These are phyloP conservation scores for Tragopan temminckii DNA, from an alignment of 2,797 vertebrate genomes.

Conservation along the genomic window DNA sequence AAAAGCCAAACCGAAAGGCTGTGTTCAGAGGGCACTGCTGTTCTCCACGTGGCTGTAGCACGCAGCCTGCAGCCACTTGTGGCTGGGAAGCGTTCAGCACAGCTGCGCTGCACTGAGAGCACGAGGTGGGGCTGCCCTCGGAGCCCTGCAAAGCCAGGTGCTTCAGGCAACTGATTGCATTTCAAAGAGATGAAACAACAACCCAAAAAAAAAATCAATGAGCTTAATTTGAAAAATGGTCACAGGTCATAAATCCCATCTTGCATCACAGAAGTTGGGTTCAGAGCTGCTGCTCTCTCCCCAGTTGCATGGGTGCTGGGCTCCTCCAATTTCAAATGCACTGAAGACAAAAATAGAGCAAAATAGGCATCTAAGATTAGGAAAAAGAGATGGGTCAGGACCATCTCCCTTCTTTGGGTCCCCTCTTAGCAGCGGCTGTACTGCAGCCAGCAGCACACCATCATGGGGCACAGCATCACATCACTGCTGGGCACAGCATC, in stretches of 20 bases:
- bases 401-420: not conserved
- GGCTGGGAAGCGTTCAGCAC: not conserved
- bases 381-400: not conserved
- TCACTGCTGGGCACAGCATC: no score
- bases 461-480: no score
- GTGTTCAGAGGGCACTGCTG: not conserved
- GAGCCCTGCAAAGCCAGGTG: not conserved
- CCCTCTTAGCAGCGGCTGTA: rapidly evolving
- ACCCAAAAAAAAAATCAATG: not conserved
- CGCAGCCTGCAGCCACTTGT: not conserved
- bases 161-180: not conserved
- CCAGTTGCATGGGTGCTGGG: not conserved
- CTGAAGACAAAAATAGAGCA: not conserved
- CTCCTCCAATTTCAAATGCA: not conserved
- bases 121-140: not conserved
- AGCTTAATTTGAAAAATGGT: conserved; percentile 1
- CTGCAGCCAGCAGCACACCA: not conserved
- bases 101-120: not conserved
- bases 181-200: conserved; percentile 9
- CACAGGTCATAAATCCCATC: conserved; percentile 21
- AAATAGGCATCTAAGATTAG: rapidly evolving
- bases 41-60: not conserved
- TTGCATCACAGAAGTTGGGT: not conserved
- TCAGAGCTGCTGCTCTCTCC: not conserved
- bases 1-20: not conserved